Evolutionary conservation across 1,140 invertebrate genomes (phyloP), one percentile per base, ranked within the genome.

Genomic region (Neocloeon triangulifer): DNA sequence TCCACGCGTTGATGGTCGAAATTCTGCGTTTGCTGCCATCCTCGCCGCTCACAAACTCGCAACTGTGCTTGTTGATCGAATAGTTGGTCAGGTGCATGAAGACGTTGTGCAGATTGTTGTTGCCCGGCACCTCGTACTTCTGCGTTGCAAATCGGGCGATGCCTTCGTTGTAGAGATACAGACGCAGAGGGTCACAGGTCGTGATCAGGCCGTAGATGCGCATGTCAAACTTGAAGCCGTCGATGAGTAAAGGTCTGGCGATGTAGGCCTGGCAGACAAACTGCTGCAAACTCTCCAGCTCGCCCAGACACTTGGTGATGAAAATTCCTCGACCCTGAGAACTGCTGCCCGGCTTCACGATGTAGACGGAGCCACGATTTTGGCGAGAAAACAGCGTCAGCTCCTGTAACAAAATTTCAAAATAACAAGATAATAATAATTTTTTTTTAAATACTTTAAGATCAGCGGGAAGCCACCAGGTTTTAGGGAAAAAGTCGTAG

Each of bases 1-100:
- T 53, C 55, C 73, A 75, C 38, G 64, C 66, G 48, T 80, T 80
- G 37, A 86, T 60, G 20, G 76, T 76, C 32, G 73, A 75, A 52
- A 86, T 71, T 49, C 77, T 74, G 42, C 71, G 66, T 58, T 88
- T 89, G 45, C 76, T 86, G 7, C 81, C 81, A 3, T 64, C 66
- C 45, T 81, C 73, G 5, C 73, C 70, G 43, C 75, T 69, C 35
- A 69, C 58, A 33, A 41, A 43, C 7, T 41, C 41, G 7, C 44
- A 41, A 36, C 49, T 55, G 39, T 81, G 73, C 44, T 91, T 94
- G 53, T 97, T 95, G 1, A 96, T 68, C 1, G 84, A 79, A 49
- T 96, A 97, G 59, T 97, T 97, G 1, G 92, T 97, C 34, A 97
- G 58, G 55, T 97, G 92, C 82, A 95, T 95, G 48, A 73, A 97